Evolutionary conservation across 2,113 vertebrate species (phyloP).

Genomic region (Syrrhaptes paradoxus): DNA sequence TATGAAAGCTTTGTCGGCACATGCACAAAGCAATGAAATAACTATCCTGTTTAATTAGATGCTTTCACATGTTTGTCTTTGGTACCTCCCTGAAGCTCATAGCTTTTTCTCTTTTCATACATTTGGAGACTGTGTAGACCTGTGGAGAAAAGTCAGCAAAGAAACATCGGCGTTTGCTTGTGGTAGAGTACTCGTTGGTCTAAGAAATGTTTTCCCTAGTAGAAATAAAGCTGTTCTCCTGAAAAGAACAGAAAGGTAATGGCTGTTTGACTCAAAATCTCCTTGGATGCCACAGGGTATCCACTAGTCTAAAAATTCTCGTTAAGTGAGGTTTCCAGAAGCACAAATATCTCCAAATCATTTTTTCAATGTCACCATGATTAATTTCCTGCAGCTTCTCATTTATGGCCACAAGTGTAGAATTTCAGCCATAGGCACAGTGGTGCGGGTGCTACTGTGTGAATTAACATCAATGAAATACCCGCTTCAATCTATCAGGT

Average conservation of each 20-base stretch:
- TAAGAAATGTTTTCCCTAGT: background rate
- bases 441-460: background rate
- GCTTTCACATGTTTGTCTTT: background rate
- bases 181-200: background rate
- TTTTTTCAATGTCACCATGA: background rate
- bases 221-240: background rate
- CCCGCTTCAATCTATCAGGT: background rate
- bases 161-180: background rate
- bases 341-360: background rate
- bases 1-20: background rate
- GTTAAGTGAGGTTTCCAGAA: background rate
- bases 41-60: background rate
- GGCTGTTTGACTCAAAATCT: background rate
- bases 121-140: background rate
- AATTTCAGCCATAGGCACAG: background rate
- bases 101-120: background rate
- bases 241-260: background rate
- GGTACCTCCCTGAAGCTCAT: background rate
- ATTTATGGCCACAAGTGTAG: background rate
- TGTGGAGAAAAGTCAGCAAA: background rate
- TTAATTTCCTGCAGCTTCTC: background rate
- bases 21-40: background rate
- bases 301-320: background rate
- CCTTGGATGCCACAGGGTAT: background rate
- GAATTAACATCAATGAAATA: background rate